Conservation (phyloP, 2,797 vertebrate genomes). For the Sebastes hopkinsi region DNA sequence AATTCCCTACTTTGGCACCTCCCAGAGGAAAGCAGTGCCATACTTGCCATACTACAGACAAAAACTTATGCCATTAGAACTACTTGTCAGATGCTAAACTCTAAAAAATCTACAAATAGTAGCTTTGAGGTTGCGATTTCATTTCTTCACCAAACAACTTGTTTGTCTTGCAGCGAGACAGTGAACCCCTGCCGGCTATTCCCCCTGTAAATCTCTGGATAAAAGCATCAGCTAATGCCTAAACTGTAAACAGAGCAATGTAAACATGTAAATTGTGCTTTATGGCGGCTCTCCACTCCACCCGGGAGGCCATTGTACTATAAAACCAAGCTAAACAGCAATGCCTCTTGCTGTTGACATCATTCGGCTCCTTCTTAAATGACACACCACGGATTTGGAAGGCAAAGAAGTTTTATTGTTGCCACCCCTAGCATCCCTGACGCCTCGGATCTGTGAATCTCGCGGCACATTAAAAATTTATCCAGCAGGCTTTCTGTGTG, state of each 20-base stretch:
- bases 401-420: conserved; percentile 60
- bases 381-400: conserved; percentile 63
- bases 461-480: conserved; percentile 72
- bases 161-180: not conserved
- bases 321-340: conserved; percentile 38
- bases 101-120: not conserved
- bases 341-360: conserved; percentile 50
- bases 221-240: conserved; percentile 39
- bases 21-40: not conserved
- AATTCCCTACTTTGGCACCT: not conserved
- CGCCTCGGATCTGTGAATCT: conserved; percentile 55
- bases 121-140: conserved; percentile 1
- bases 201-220: conserved; percentile 17
- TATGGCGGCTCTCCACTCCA: conserved; percentile 22
- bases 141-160: not conserved
- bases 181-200: not conserved
- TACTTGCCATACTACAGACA: conserved; percentile 1
- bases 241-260: conserved; percentile 47
- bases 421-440: conserved; percentile 51
- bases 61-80: not conserved
- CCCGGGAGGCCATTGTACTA: conserved; percentile 35
- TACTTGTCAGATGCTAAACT: not conserved
- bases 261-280: conserved; percentile 59
- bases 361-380: conserved; percentile 54
- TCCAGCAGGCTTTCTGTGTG: conserved; percentile 53